Conservation (phyloP, 2,888 invertebrate genomes). For the Metalampra italica region DNA sequence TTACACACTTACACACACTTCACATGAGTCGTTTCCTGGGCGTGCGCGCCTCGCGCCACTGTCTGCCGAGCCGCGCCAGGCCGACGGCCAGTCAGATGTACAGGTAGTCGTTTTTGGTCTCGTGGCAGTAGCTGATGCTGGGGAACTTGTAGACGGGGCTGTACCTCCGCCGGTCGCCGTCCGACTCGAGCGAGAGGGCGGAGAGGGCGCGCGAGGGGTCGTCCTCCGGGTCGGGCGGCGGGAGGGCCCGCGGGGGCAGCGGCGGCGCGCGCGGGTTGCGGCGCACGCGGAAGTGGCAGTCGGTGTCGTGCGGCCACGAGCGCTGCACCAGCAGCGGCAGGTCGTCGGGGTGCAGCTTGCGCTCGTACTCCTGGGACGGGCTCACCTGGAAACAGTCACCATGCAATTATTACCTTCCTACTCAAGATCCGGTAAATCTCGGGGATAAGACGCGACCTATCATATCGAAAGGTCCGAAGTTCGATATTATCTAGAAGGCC, state of each 20-base stretch:
- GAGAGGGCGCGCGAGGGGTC: constrained; percentile 62
- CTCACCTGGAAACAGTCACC: constrained; percentile 79
- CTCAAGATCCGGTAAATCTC: too few relatives aligned
- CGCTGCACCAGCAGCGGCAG: constrained; percentile 89
- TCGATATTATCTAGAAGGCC: too few relatives aligned
- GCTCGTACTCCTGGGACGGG: constrained; percentile 90
- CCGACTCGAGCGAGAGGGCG: constrained; percentile 65
- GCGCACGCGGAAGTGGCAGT: constrained; percentile 90
- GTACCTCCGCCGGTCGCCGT: constrained; percentile 60
- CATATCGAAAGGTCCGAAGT: too few relatives aligned
- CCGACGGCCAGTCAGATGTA: constrained; percentile 63
- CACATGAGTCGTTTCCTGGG: constrained; percentile 49
- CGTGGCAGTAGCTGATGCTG: constrained; percentile 66
- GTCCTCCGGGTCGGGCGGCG: constrained; percentile 41
- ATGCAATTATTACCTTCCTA: too few relatives aligned
- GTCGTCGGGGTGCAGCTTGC: constrained; percentile 92
- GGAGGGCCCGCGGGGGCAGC: constrained; percentile 80
- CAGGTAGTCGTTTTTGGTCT: constrained; percentile 69
- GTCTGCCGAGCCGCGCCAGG: constrained; percentile 28
- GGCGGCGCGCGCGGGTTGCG: constrained; percentile 90
- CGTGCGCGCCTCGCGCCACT: constrained; percentile 31
- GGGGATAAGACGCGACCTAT: too few relatives aligned
- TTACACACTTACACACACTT: constrained; percentile 49
- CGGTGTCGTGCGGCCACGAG: constrained; percentile 82
- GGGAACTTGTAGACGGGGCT: constrained; percentile 73